Base-by-base conservation (phyloP, 2,888 invertebrate species). In the Rhabditoides inermis region DNA sequence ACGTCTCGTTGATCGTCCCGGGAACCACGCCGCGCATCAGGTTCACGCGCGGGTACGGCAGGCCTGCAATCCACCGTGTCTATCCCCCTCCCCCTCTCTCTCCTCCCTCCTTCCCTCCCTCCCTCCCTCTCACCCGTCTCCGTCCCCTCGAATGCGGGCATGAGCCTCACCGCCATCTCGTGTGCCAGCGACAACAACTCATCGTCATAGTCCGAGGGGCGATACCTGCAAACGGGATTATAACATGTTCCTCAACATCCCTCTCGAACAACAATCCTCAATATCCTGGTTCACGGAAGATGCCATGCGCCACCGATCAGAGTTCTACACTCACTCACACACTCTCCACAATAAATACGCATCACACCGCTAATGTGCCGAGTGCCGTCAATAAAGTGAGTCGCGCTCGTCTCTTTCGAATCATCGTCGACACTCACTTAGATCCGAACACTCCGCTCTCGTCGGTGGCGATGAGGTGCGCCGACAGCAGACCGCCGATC, bases 121-220 rank as follows among this genome's bases (percentile, higher is more conserved):
- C 32, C 15, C 32, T 32, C 32, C 15, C 32, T 2, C 32, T 35
- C 2, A 66, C 83, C 83, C 35, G 83, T 83, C 10, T 78, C 73
- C 1, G 83, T 82, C 59, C 80, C 78, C 45, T 83, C 82, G 77
- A 84, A 84, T 6, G 84, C 84, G 18, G 82, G 81, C 46, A 84
- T 68, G 27, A 84, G 76, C 39, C 84, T 75, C 12, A 79, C 73
- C 3, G 82, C 84, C 15, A 84, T 77, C 69, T 84, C 84, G 70
- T 81, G 81, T n/a, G 84, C 83, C 65, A 84, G 66, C 46, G 79
- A 76, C 7, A 84, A 76, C 20, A 84, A 76, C 65, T 84, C 82
- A 45, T 80, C 79, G 56, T 82, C 48, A 42, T 65, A 65, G 0
- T 53, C 59, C n/a, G n/a, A n/a, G n/a, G n/a, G n/a, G n/a, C n/a